Evolutionary conservation across 2,113 vertebrate genomes (phyloP).

Genomic region (Coryphaenoides rupestris): DNA sequence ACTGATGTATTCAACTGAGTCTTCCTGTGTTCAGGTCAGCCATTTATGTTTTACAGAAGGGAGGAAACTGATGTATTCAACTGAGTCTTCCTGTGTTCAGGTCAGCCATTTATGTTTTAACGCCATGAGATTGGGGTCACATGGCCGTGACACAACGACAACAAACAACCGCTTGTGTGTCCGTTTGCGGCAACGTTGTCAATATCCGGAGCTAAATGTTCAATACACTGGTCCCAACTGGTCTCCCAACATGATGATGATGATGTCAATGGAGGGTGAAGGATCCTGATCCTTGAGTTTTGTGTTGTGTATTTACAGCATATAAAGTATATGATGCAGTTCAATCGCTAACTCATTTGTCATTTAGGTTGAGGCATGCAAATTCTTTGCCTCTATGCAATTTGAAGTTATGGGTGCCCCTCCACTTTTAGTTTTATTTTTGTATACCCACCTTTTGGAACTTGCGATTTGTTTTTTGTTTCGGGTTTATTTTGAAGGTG

Average conservation of each 20-base stretch:
- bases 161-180: too few species aligned
- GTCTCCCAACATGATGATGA: neutral
- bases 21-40: too few species aligned
- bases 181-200: neutral
- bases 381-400: conserved; percentile 10
- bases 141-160: too few species aligned
- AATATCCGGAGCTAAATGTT: conserved; percentile 7
- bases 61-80: too few species aligned
- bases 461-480: conserved; percentile 9
- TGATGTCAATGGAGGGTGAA: neutral
- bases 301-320: too few species aligned
- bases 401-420: conserved; percentile 14
- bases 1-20: too few species aligned
- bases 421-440: neutral
- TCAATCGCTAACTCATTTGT: too few species aligned
- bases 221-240: neutral
- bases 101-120: conserved; percentile 25
- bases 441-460: conserved; percentile 25
- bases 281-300: neutral
- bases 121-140: neutral
- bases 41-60: too few species aligned
- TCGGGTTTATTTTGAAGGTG: too few species aligned
- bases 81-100: conserved; percentile 19
- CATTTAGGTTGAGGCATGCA: neutral
- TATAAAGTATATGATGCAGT: too few species aligned